Evolutionary conservation across 2,888 invertebrate genomes (phyloP), one percentile per base, ranked within the genome.

Genomic region (Leptura quadrifasciata): DNA sequence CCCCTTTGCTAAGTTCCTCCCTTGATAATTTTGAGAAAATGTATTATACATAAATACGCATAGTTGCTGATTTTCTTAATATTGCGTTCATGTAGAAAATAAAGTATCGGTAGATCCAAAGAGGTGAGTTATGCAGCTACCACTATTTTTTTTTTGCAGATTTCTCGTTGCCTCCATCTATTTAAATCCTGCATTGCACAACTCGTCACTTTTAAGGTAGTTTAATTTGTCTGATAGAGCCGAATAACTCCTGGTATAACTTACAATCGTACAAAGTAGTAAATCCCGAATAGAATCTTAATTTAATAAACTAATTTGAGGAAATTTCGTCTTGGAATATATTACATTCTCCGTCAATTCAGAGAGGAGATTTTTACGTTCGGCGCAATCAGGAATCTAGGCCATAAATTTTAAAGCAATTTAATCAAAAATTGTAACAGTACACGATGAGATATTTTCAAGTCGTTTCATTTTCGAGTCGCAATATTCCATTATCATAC

Each of bases 401-500:
- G 83, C 84, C 82, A 85, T 86, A 86, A 86, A 86, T 86, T 86
- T 84, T 84, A 84, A 81, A 84, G 86, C 86, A 86, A 86, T 86
- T 86, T 86, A 86, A 86, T 86, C 86, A 86, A 86, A 86, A 86
- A 86, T 84, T 84, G 85, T 79, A 79, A 75, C 81, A 75, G 78
- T 58, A 76, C 74, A 69, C 35, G 76, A 81, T 82, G 84, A 85
- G 84, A 84, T 84, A 83, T 84, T 86, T 86, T 82, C 85, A 85
- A 85, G 84, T 84, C 85, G 81, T 84, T 83, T 82, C 83, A 83
- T 85, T 84, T 81, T 82, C 81, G 82, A 83, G 82, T 83, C 81
- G 84, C 84, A 83, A 86, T 86, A 85, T 86, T 86, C 87, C 86
- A 86, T 87, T 86, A 86, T 85, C 86, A 86, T 87, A 84, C 86